These are phyloP conservation scores for Tachysurus fulvidraco DNA, from an alignment of 2,113 vertebrate genomes.

Conservation along the genomic window DNA sequence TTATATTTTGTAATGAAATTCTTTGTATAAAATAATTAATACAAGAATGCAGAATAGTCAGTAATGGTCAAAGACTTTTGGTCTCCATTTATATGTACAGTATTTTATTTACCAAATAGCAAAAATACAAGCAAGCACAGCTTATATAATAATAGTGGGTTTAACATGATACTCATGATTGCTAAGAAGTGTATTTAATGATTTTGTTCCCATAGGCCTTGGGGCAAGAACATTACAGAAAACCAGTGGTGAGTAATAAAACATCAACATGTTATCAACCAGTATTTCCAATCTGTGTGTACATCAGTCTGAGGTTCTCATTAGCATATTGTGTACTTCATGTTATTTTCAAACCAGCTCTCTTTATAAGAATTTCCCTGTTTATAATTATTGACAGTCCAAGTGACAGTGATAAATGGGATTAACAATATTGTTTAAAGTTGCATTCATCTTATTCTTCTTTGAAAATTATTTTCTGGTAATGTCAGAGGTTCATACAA, in stretches of 20 bases:
- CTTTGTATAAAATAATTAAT: too few species aligned
- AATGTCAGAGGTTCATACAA: not conserved
- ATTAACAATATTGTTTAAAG: not conserved
- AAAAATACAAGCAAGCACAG: too few species aligned
- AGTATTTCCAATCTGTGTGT: not conserved
- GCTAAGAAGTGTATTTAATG: not conserved
- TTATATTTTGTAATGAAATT: too few species aligned
- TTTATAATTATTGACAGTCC: not conserved
- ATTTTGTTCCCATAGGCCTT: slow-evolving; percentile 69
- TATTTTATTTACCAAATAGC: too few species aligned
- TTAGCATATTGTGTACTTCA: not conserved
- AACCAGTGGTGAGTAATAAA: slow-evolving; percentile 76
- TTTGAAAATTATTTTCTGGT: not conserved
- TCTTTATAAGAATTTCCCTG: not conserved
- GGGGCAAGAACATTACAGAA: slow-evolving; percentile 68
- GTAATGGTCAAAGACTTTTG: too few species aligned
- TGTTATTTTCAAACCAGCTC: not conserved
- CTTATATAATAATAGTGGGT: not conserved
- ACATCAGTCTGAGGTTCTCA: not conserved
- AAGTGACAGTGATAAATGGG: not conserved
- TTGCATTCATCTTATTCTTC: not conserved
- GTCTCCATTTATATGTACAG: too few species aligned
- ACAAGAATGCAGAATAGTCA: too few species aligned
- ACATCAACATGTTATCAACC: not conserved
- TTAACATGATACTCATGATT: not conserved